phyloP scores from a whole-genome alignment of 2,888 invertebrate genomes.

The Leucophora obtusa region DNA sequence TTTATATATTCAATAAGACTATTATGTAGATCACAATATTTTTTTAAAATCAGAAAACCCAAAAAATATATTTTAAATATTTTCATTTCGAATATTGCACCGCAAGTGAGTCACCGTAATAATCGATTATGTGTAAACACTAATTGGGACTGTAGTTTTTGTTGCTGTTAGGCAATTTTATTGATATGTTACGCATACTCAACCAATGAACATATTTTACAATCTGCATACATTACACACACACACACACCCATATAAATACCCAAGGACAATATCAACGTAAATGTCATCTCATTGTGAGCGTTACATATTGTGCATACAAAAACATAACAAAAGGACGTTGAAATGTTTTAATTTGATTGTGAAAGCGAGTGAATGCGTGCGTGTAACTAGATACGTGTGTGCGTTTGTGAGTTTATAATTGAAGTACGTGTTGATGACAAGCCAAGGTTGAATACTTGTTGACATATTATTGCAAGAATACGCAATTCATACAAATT shows the following conservation, averaged over 20 bases:
- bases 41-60: too few relatives aligned
- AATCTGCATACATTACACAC: conserved; percentile 14
- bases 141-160: conserved; percentile 1
- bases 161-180: conserved; percentile 23
- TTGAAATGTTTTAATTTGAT: not conserved
- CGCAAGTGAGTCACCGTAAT: too few relatives aligned
- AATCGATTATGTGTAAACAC: too few relatives aligned
- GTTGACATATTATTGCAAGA: conserved; percentile 40
- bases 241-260: not conserved
- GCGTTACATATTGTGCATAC: not conserved
- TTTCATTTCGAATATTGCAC: too few relatives aligned
- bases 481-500: not conserved
- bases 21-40: too few relatives aligned
- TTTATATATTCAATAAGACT: too few relatives aligned
- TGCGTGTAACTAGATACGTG: not conserved
- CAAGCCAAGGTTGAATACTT: conserved; percentile 32
- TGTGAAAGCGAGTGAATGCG: not conserved
- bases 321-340: not conserved
- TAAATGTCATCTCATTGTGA: not conserved
- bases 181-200: conserved; percentile 53
- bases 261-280: not conserved
- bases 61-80: too few relatives aligned
- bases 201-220: conserved; percentile 30
- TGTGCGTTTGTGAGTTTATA: conserved; percentile 11
- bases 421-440: conserved; percentile 37